phyloP scores from a whole-genome alignment of 1,140 invertebrate genomes.

The Homalodisca vitripennis region DNA sequence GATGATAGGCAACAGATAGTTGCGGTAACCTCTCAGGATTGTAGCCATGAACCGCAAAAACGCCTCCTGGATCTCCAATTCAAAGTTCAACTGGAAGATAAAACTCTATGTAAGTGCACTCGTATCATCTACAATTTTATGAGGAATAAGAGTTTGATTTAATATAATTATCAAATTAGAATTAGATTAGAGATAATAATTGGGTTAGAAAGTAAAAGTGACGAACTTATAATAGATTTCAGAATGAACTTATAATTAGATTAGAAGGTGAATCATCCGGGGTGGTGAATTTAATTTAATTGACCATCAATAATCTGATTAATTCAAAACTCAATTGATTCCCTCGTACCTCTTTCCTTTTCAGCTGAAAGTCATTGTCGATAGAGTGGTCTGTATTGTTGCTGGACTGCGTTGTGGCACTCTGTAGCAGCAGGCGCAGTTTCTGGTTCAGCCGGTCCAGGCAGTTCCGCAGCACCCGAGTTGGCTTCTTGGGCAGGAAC shows the following conservation, averaged over 20 bases:
- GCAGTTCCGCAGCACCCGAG: slow-evolving; percentile 70
- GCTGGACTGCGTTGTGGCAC: slow-evolving; percentile 42
- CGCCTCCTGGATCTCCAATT: slow-evolving; percentile 94
- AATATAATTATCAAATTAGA: too few relatives aligned
- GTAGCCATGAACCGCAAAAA: slow-evolving; percentile 96
- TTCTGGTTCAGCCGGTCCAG: slow-evolving; percentile 67
- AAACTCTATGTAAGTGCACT: slow-evolving; percentile 30
- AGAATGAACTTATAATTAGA: too few relatives aligned
- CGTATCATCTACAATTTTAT: too few relatives aligned
- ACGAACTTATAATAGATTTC: too few relatives aligned
- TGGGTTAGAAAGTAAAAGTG: too few relatives aligned
- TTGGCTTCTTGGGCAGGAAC: slow-evolving; percentile 85
- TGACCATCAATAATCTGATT: too few relatives aligned
- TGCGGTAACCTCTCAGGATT: slow-evolving; percentile 88
- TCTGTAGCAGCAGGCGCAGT: slow-evolving; percentile 48
- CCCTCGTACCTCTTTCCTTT: slow-evolving; percentile 64
- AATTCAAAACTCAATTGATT: too few relatives aligned
- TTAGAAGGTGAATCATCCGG: too few relatives aligned
- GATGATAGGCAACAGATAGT: slow-evolving; percentile 90
- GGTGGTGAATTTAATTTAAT: too few relatives aligned
- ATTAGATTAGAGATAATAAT: too few relatives aligned
- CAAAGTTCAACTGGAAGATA: slow-evolving; percentile 66
- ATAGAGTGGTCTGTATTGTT: slow-evolving; percentile 49
- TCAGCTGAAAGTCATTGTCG: slow-evolving; percentile 71
- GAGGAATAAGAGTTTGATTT: too few relatives aligned